Conservation (phyloP, 2,113 vertebrate genomes). For the Bufo gargarizans region DNA sequence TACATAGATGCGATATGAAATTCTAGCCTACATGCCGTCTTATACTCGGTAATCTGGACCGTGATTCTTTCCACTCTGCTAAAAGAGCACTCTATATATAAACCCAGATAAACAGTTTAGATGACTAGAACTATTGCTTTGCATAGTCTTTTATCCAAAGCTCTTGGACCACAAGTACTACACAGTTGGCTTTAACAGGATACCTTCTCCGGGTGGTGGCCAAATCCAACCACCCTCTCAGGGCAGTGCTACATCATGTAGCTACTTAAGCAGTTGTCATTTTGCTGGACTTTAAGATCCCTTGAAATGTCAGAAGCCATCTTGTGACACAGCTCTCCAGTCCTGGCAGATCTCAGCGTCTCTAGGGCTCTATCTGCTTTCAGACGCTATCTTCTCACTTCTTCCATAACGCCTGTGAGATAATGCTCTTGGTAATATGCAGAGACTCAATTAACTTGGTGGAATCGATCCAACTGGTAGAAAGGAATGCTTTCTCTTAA, state of each 20-base stretch:
- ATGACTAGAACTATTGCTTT: slow-evolving; percentile 7
- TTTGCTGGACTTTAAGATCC: not conserved
- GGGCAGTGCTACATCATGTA: slow-evolving; percentile 17
- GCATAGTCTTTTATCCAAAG: slow-evolving; percentile 37
- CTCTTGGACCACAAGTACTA: not conserved
- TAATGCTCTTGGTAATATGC: not conserved
- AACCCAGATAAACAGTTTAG: slow-evolving; percentile 39
- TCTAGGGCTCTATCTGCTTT: not conserved
- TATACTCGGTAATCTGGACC: slow-evolving; percentile 42
- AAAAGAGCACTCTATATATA: slow-evolving; percentile 57
- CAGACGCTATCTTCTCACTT: not conserved
- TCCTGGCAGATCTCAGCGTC: slow-evolving; percentile 1
- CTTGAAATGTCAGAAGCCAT: slow-evolving; percentile 35
- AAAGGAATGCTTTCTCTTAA: not conserved
- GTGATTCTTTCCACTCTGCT: slow-evolving; percentile 51
- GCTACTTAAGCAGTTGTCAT: slow-evolving; percentile 29
- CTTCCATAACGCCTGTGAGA: not conserved
- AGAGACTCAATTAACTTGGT: not conserved
- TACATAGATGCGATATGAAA: slow-evolving; percentile 55
- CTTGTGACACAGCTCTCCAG: slow-evolving; percentile 31
- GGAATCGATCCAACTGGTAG: not conserved
- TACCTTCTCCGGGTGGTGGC: not conserved
- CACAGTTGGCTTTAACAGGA: slow-evolving; percentile 24
- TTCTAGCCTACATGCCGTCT: slow-evolving; percentile 23
- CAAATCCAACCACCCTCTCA: not conserved